phyloP scores from a whole-genome alignment of 35 echinoderm and acorn worm genomes.

The Nesometra sesokonis region DNA sequence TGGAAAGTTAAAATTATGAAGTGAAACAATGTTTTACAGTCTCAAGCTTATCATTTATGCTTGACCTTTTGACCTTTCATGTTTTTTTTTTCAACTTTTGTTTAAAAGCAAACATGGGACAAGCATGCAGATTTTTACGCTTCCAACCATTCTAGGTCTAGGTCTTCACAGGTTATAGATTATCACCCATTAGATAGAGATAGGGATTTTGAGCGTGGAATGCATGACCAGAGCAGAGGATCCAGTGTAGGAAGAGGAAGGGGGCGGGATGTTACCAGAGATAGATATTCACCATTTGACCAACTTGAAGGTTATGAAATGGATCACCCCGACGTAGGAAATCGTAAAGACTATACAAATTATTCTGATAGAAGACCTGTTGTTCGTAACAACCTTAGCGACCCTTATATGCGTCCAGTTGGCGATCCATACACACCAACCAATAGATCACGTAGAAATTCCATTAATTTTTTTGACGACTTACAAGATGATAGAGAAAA shows the following conservation, averaged over 20 bases:
- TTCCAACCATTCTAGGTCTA: background rate
- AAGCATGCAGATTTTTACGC: background rate
- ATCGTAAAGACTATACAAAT: background rate
- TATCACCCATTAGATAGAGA: background rate
- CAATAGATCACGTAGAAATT: background rate
- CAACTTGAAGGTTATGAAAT: background rate
- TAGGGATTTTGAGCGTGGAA: background rate
- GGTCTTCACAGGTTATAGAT: background rate
- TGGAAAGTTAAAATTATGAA: background rate
- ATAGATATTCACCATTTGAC: background rate
- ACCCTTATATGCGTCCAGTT: background rate
- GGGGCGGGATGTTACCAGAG: background rate
- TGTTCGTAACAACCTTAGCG: background rate
- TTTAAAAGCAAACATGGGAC: background rate
- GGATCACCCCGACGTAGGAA: too few relatives aligned
- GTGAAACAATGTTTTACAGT: background rate
- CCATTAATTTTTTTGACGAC: background rate
- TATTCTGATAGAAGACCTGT: background rate
- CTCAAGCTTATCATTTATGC: background rate
- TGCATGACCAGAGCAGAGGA: background rate
- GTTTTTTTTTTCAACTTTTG: background rate
- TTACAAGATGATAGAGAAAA: background rate
- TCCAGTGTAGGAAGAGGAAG: background rate
- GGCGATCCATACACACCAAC: background rate
- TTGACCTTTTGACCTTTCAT: background rate